Evolutionary conservation across 2,113 vertebrate genomes (phyloP).

Genomic region (Pandion haliaetus): DNA sequence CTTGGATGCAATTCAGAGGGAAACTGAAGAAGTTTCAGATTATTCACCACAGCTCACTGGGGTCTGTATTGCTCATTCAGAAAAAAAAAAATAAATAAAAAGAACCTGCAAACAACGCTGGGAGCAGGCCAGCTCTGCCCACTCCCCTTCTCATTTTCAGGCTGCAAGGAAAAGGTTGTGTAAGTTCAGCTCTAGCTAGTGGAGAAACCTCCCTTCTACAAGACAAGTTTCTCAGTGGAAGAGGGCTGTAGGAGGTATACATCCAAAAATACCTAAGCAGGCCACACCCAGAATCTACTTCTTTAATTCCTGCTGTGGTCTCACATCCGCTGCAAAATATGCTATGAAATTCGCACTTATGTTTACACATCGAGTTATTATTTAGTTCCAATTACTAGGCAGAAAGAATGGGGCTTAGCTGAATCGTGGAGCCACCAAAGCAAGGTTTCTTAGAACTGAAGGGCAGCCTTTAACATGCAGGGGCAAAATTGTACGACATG

Average conservation of each 20-base stretch:
- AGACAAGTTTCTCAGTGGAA: neutral
- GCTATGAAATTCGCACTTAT: neutral
- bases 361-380: neutral
- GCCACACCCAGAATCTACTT: neutral
- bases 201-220: neutral
- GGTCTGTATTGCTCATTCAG: neutral
- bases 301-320: neutral
- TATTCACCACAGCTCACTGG: neutral
- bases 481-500: rapidly evolving
- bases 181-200: neutral
- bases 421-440: neutral
- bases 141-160: too few relatives aligned
- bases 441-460: neutral
- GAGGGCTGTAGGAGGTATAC: too few relatives aligned
- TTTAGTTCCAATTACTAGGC: neutral
- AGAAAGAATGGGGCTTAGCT: neutral
- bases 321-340: neutral
- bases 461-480: rapidly evolving
- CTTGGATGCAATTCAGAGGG: neutral
- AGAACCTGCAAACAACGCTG: too few relatives aligned
- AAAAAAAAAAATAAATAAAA: neutral
- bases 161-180: rapidly evolving
- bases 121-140: neutral
- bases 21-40: neutral
- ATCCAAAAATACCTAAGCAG: neutral